Base-by-base conservation (phyloP, 2,888 invertebrate genomes). In the Coelopa pilipes region DNA sequence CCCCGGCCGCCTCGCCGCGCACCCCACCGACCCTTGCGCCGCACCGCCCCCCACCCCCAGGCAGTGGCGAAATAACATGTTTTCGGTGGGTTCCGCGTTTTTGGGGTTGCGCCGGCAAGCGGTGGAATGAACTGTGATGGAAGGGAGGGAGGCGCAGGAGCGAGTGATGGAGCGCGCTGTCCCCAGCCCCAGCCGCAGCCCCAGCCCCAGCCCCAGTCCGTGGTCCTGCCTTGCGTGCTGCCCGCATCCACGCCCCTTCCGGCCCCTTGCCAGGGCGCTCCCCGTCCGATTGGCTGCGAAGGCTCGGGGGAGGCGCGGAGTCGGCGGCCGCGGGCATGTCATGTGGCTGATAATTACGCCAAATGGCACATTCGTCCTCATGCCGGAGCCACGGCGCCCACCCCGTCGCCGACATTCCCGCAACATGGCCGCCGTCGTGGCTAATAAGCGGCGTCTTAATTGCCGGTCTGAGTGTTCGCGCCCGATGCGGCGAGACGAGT, bases 341-440 rank as follows among this genome's bases (percentile, higher is more conserved):
- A 17, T 60, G 72, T 60, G 72, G 72, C 67, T 72, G 72, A 72
- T 72, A 72, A 72, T 72, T 72, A 68, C 60, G 13, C 60, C 60
- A 72, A 72, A 72, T 72, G 72, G 72, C 72, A 67, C 50, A 72
- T 59, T 67, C 72, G 45, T n/a, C n/a, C 53, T 50, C 60, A 72
- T 67, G 50, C n/a, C 67, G 47, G 67, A 60, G 60, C 65, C 67
- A 67, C 60, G 49, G 19, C 59, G 12, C 59, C 49, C 50, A 34
- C 21, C 34, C 34, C 34, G 4, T 34, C 34, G 4, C 7, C 34
- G 34, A 34, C 34, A 34, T 34, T 2, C 34, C 34, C 34, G 34
- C 17, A 59, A 59, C 66, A 72, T 53, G 67, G 17, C 49, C 60
- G 24, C n/a, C 55, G 49, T 66, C 49, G 57, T 72, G 65, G 21